Percentiles rank a stretch among this genome's conserved stretches.
These are phyloP conservation scores for Huso huso DNA, from an alignment of 2,797 vertebrate genomes.

Conservation along the genomic window DNA sequence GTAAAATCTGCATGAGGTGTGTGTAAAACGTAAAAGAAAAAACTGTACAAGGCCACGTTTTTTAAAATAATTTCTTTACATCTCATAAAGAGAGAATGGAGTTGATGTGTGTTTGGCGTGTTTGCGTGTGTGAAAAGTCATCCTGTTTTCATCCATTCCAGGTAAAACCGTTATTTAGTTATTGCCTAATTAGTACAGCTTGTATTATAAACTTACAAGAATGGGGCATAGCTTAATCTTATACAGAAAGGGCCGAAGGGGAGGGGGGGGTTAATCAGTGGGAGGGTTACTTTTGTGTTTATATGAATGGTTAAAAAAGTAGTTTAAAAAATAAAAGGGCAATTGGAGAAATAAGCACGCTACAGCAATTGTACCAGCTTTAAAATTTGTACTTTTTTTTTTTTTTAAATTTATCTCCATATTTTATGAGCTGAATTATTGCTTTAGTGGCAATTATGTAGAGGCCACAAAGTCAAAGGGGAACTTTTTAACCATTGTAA, in stretches of 20 bases:
- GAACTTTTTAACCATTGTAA: background rate
- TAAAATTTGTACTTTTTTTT: slow-evolving; percentile 23
- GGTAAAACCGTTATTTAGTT: slow-evolving; percentile 6
- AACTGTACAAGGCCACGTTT: slow-evolving; percentile 33
- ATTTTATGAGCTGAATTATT: background rate
- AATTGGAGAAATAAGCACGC: slow-evolving; percentile 46
- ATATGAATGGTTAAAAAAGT: slow-evolving; percentile 50
- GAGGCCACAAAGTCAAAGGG: background rate
- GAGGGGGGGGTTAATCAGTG: background rate
- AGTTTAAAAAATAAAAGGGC: slow-evolving; percentile 50
- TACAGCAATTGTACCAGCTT: slow-evolving; percentile 22
- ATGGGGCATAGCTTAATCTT: background rate
- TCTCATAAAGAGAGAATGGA: slow-evolving; percentile 9
- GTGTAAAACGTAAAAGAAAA: slow-evolving; percentile 28
- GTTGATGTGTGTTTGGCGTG: background rate
- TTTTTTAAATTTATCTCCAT: background rate
- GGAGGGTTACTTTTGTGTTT: slow-evolving; percentile 22
- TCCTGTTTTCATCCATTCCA: background rate
- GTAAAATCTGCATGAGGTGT: slow-evolving; percentile 69
- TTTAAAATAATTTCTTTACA: slow-evolving; percentile 46
- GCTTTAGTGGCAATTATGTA: background rate
- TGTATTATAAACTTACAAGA: background rate
- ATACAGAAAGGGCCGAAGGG: background rate
- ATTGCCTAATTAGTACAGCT: slow-evolving; percentile 2
- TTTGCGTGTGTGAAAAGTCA: background rate